Base-by-base conservation (phyloP, 2,797 vertebrate species). In the Falco biarmicus region DNA sequence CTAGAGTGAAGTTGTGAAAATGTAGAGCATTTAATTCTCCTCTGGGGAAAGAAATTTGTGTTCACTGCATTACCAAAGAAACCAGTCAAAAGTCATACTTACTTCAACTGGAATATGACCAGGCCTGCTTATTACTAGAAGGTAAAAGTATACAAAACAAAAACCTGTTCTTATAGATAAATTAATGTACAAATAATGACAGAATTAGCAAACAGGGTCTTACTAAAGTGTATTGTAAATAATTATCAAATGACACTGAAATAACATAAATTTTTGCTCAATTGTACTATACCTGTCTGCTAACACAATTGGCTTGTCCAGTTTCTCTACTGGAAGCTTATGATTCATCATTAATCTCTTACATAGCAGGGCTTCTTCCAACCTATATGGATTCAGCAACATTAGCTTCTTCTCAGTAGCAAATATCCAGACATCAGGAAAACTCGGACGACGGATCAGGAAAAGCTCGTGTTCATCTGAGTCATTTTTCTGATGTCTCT, bases 311-410 rank as follows among this genome's bases (percentile, higher is more conserved):
- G 99, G 99, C 63, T 97, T 98, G 94, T 99, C 99, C 97, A 99
- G 98, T 80, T 97, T 98, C 96, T 98, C 98, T 88, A 97, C 95
- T 95, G 98, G 98, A 97, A 99, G 98, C 94, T 98, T 98, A 98
- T 99, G 98, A 97, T 99, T 98, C 98, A 99, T 98, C 96, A 99
- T 96, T 94, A 99, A 98, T 97, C 98, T 99, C 97, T 98, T 98
- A 98, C 98, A 98, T 43, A 99, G 98, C 96, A 99, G 98, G 80
- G 98, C 98, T 97, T 99, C 99, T 98, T 99, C 99, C 93, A 99
- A 97, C 96, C 99, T 98, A 89, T 99, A 99, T 7, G 99, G 99
- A 97, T 99, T 99, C 96, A 99, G 97, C 97, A 99, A 97, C 98
- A 98, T 98, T 24, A 99, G 96, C 73, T 98, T 98, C 96, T 97